A percentile compares a stretch with the other conserved stretches of the same genome.
phyloP scores from a whole-genome alignment of 2,888 invertebrate species.

The Dyspetes luteomarginatus region DNA sequence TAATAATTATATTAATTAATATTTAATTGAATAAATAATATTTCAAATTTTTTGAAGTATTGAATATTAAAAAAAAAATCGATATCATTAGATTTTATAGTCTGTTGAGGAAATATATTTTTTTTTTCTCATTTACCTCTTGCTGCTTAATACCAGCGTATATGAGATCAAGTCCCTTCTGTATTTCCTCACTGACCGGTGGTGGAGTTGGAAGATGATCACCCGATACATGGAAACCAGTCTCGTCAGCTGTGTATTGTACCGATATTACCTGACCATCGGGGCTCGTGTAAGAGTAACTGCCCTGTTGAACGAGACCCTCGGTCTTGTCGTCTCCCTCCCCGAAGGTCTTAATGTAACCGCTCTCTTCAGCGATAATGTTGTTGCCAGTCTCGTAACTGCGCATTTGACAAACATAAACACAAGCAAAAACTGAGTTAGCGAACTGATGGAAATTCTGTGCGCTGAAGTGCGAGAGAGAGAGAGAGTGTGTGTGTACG shows the following conservation, averaged over 20 bases:
- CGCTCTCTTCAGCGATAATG: constrained; percentile 91
- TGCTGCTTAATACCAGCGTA: constrained; percentile 91
- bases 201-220: constrained; percentile 94
- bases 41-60: not conserved
- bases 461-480: too few species aligned
- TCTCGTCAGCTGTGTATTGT: constrained; percentile 92
- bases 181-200: constrained; percentile 92
- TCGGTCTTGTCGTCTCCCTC: constrained; percentile 89
- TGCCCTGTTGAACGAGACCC: constrained; percentile 91
- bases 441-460: too few species aligned
- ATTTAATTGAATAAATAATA: not conserved
- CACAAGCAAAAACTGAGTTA: too few species aligned
- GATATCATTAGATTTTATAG: too few species aligned
- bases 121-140: constrained; percentile 82
- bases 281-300: constrained; percentile 91
- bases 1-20: too few species aligned
- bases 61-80: too few species aligned
- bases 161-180: constrained; percentile 94
- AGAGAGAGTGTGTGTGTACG: too few species aligned
- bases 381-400: constrained; percentile 94
- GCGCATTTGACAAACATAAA: too few species aligned
- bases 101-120: not conserved
- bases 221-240: constrained; percentile 91
- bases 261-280: constrained; percentile 91
- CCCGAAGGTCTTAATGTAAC: constrained; percentile 89